A percentile compares a stretch with the other conserved stretches of the same genome.
phyloP scores from a whole-genome alignment of 2,888 invertebrate species.

The Agrenia bidenticulata region DNA sequence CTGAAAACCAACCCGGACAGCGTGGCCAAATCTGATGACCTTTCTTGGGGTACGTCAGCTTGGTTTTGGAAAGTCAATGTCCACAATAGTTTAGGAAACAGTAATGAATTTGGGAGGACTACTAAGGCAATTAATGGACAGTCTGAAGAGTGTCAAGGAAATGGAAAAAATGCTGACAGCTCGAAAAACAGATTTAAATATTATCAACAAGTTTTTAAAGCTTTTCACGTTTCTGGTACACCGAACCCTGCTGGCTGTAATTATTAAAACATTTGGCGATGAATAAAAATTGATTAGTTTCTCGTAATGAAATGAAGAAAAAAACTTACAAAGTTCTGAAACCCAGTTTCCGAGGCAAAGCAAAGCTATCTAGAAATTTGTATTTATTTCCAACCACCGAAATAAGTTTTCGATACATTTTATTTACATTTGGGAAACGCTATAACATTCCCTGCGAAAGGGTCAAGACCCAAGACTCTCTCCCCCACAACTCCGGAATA shows the following conservation, averaged over 20 bases:
- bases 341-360: too few species aligned
- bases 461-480: too few species aligned
- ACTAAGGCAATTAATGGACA: constrained; percentile 37
- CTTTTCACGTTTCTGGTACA: constrained; percentile 1
- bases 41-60: constrained; percentile 16
- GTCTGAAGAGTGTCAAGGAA: constrained; percentile 17
- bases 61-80: constrained; percentile 31
- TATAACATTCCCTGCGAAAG: too few species aligned
- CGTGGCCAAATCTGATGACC: constrained; percentile 12
- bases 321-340: too few species aligned
- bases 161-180: constrained; percentile 24
- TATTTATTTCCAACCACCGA: too few species aligned
- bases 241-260: constrained; percentile 2
- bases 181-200: constrained; percentile 15
- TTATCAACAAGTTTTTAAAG: constrained; percentile 22
- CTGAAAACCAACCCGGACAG: constrained; percentile 21
- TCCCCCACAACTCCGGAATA: too few species aligned
- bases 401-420: too few species aligned
- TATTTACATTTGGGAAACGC: too few species aligned
- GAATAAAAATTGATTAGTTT: too few species aligned
- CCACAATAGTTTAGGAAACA: neutral
- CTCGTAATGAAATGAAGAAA: too few species aligned
- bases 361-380: too few species aligned
- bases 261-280: too few species aligned
- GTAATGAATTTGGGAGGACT: constrained; percentile 21